Evolutionary conservation across 2,888 invertebrate species (phyloP), one percentile per base, ranked within the genome.

Genomic region (Leucania comma): DNA sequence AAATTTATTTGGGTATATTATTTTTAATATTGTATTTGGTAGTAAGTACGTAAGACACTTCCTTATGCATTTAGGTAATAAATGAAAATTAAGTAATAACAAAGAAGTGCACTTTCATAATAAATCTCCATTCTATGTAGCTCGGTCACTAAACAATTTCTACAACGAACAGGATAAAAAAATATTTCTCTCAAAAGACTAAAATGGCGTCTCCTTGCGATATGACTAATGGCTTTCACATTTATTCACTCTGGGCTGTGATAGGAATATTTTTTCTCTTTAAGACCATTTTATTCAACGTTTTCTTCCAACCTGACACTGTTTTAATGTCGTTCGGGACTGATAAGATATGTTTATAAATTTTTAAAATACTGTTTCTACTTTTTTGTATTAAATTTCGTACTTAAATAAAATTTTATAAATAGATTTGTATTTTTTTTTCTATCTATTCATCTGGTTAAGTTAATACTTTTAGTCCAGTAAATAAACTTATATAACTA

Each of bases 331-430:
- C 68, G 42, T 63, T 29, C n/a, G 73, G 64, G 63, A 60, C 73
- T 75, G 75, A 72, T 72, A 79, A 79, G 63, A 58, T 78, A n/a
- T 68, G 32, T 70, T 78, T 59, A 71, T 72, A 75, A 74, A 65
- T 78, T 66, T 68, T 77, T 64, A 71, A 56, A 66, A 59, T 62
- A 29, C 10, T 70, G 63, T 58, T 53, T 46, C n/a, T 42, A 61
- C 56, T 63, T 63, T 70, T 56, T 63, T 42, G 42, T 42, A 62
- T 73, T 72, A 63, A 73, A 80, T 76, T 68, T 73, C 10, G 51
- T 9, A 38, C n/a, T n/a, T n/a, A n/a, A n/a, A n/a, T n/a, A n/a
- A n/a, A n/a, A 68, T 60, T 59, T 59, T 50, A 35, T 53, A 56
- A 10, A 42, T 32, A 6, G 20, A 6, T 42, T 42, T 14, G 14